These are phyloP conservation scores for Trichosurus vulpecula DNA, from an alignment of 2,797 vertebrate species.

Conservation along the genomic window DNA sequence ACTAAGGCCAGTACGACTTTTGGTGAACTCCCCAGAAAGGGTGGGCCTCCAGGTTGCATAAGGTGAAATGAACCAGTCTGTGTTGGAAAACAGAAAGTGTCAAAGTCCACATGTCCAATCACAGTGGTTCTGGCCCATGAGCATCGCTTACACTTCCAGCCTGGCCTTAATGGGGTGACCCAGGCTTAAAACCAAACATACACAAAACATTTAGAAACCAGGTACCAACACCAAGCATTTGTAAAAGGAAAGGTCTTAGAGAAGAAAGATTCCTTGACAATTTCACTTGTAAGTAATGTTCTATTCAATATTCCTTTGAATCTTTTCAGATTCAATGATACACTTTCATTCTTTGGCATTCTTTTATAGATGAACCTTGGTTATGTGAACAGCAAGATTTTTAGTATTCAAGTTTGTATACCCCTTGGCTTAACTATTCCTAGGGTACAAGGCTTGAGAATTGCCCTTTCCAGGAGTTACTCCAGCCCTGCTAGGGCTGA, in stretches of 20 bases:
- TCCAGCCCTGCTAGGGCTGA: not conserved
- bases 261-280: not conserved
- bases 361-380: not conserved
- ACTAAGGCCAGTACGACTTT: not conserved
- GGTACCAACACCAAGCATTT: not conserved
- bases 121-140: not conserved
- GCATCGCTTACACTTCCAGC: not conserved
- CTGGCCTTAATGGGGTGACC: not conserved
- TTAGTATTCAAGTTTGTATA: not conserved
- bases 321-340: not conserved
- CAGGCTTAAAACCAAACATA: not conserved
- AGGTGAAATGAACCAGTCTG: not conserved
- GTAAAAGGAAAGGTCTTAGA: not conserved
- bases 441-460: not conserved
- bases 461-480: not conserved
- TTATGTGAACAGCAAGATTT: not conserved
- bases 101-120: not conserved
- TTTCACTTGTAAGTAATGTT: not conserved
- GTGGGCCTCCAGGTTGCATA: not conserved
- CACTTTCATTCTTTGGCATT: not conserved
- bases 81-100: not conserved
- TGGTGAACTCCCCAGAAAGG: not conserved
- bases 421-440: not conserved
- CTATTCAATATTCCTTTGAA: not conserved
- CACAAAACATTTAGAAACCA: not conserved